Conservation (phyloP, 2,888 invertebrate genomes). For the Phyllotreta striolata region DNA sequence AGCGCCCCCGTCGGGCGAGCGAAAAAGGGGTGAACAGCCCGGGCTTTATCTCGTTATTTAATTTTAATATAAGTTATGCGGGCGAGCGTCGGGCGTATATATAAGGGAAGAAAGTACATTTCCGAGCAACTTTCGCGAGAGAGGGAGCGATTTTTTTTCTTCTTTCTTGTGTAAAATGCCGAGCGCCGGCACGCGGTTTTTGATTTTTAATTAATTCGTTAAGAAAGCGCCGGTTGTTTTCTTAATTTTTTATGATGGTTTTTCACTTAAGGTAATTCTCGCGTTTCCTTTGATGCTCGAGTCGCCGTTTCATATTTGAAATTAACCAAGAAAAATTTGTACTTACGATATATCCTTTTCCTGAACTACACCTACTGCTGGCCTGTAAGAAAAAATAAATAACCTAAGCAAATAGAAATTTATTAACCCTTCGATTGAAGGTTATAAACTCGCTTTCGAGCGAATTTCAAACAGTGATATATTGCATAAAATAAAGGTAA, state of each 20-base stretch:
- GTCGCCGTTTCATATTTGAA: neutral
- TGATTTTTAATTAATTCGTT: conserved; percentile 31
- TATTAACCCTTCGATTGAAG: no score
- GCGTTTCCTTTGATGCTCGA: neutral
- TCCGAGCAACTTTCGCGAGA: conserved; percentile 22
- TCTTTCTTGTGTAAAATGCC: conserved; percentile 3
- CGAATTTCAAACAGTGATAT: no score
- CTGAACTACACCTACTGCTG: conserved; percentile 91
- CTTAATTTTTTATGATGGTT: neutral
- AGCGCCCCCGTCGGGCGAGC: conserved; percentile 12
- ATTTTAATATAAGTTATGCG: conserved; percentile 34
- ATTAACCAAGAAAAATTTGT: conserved; percentile 54
- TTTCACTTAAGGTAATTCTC: neutral
- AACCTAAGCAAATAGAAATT: conserved; percentile 54
- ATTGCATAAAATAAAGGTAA: no score
- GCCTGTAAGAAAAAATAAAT: conserved; percentile 71
- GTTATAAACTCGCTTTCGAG: no score
- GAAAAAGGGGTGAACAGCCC: conserved; percentile 13
- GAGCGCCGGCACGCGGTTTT: no score
- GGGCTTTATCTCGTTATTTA: conserved; percentile 33
- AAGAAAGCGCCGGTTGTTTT: conserved; percentile 14
- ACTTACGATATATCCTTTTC: conserved; percentile 96
- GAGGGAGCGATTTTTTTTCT: conserved; percentile 15
- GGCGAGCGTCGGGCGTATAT: conserved; percentile 16
- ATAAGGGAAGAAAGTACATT: conserved; percentile 19